Base-by-base conservation (phyloP, 2,797 vertebrate genomes). In the Passerculus sandwichensis region DNA sequence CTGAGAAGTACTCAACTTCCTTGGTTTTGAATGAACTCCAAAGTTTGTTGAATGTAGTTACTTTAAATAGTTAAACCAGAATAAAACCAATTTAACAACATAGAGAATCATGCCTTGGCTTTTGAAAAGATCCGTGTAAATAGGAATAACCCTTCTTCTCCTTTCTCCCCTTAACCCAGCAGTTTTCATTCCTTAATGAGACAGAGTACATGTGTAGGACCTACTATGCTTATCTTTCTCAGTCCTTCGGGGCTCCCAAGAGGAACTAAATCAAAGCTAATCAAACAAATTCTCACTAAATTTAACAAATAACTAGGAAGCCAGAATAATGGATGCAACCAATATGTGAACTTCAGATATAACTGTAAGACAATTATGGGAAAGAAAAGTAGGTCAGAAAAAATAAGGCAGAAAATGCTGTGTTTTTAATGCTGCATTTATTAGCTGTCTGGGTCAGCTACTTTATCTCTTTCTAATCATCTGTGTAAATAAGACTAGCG, bases 391-490 rank as follows among this genome's bases (percentile, higher is more conserved):
- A 85, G 91, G 89, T 94, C 94, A 96, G 89, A 65, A 88, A 94
- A 95, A 82, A 66, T 61, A 91, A 73, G 34, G 48, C 60, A 86
- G 54, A 59, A 88, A 86, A 91, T 59, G n/a, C 7, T 62, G 23
- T 34, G 67, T 6, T 95, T 96, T 86, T 90, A 91, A 73, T 78
- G 73, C 56, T 91, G 67, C 64, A 83, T 89, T 94, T 95, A 96
- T 96, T 93, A 78, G 51, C 67, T 96, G 94, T 95, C 87, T 96
- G 57, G 94, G 93, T 96, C 95, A 96, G 87, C 71, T 96, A 85
- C 87, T 94, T 94, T 94, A 81, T 94, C 75, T 96, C 85, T 94
- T 94, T 91, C 66, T 96, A 94, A 97, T 96, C 82, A 94, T 94
- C 85, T 94, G 81, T 93, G 83, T 96, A 94, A 96, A 95, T 97